Percentiles rank a stretch among this genome's conserved stretches.
Conservation (phyloP, 2,113 vertebrate genomes). For the Rhodinocichla rosea region DNA sequence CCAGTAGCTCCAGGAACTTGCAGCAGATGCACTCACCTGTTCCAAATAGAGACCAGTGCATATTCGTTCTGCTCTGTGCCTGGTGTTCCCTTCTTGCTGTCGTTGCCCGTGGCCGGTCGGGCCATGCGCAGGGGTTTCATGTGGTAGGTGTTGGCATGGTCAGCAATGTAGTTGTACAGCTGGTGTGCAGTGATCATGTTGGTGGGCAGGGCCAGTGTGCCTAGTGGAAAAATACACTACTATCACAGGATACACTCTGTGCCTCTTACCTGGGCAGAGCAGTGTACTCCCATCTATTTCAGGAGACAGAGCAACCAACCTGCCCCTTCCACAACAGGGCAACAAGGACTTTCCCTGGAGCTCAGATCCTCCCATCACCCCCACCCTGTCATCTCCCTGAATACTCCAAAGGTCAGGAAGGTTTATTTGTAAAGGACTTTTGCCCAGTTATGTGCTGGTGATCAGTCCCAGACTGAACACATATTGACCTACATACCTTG, state of each 20-base stretch:
- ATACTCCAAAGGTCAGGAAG: neutral
- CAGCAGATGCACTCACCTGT: conserved; percentile 77
- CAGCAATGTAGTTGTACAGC: conserved; percentile 96
- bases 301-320: neutral
- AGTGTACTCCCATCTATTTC: neutral
- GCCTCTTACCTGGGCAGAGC: neutral
- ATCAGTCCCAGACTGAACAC: neutral
- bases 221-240: conserved; percentile 52
- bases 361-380: neutral
- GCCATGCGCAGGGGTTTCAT: conserved; percentile 98
- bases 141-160: conserved; percentile 91
- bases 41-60: conserved; percentile 93
- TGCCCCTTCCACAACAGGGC: neutral
- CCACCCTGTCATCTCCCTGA: neutral
- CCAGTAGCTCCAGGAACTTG: neutral
- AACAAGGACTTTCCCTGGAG: neutral
- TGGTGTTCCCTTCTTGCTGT: conserved; percentile 79
- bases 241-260: neutral
- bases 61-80: conserved; percentile 89
- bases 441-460: neutral
- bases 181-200: conserved; percentile 95
- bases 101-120: conserved; percentile 65
- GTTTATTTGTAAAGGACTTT: neutral
- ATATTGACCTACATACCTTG: conserved; percentile 76
- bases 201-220: conserved; percentile 86